These are phyloP conservation scores for Campoletis raptor DNA, from an alignment of 2,888 invertebrate genomes.

Conservation along the genomic window DNA sequence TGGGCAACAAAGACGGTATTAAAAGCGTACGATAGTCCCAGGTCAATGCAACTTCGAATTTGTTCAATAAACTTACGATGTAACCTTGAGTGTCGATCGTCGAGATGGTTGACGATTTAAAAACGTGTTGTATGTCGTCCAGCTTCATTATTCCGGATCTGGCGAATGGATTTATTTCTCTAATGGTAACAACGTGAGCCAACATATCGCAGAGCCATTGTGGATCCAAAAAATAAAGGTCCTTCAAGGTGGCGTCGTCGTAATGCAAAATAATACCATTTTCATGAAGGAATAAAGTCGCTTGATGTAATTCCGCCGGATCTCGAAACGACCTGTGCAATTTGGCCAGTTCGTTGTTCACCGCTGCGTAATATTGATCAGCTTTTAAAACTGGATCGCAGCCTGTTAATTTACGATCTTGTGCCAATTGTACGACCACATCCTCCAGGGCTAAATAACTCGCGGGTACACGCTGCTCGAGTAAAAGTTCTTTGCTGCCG, in stretches of 20 bases:
- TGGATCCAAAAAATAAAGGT: slow-evolving; percentile 98
- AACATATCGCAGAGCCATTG: slow-evolving; percentile 99
- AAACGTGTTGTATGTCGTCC: slow-evolving; percentile 96
- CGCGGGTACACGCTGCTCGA: slow-evolving; percentile 98
- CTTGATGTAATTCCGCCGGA: slow-evolving; percentile 96
- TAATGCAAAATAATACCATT: slow-evolving; percentile 98
- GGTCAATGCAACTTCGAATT: slow-evolving; percentile 98
- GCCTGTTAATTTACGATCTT: slow-evolving; percentile 89
- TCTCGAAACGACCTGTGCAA: slow-evolving; percentile 93
- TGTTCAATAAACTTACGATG: slow-evolving; percentile 96
- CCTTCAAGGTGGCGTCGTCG: slow-evolving; percentile 96
- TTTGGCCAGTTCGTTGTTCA: slow-evolving; percentile 87
- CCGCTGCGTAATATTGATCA: slow-evolving; percentile 89
- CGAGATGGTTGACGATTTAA: slow-evolving; percentile 94
- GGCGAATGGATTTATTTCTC: slow-evolving; percentile 99
- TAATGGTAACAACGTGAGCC: slow-evolving; percentile 97
- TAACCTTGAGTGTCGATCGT: slow-evolving; percentile 91
- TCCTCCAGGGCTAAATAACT: slow-evolving; percentile 98
- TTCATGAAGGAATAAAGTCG: slow-evolving; percentile 98
- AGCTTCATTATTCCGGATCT: slow-evolving; percentile 96
- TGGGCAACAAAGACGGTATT: slow-evolving; percentile 95
- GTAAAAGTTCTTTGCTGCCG: slow-evolving; percentile 94
- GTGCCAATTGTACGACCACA: slow-evolving; percentile 93
- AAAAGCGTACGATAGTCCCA: slow-evolving; percentile 97
- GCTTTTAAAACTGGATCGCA: slow-evolving; percentile 93